A percentile compares a stretch with the other conserved stretches of the same genome.
Evolutionary conservation across 2,113 vertebrate species (phyloP).

Genomic region (Chaetops frenatus): DNA sequence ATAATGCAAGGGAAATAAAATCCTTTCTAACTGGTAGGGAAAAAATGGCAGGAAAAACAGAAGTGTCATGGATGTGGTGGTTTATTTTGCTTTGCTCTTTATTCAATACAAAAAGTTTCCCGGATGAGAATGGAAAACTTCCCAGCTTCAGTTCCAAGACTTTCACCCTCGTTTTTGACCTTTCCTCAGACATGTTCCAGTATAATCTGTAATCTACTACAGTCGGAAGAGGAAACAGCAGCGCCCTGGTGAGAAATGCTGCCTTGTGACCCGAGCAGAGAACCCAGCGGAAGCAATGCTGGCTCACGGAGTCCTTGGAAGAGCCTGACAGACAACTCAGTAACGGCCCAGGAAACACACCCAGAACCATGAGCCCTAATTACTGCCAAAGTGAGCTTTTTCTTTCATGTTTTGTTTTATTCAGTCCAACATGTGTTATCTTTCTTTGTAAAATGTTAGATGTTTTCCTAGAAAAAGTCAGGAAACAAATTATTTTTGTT

Average conservation of each 20-base stretch:
- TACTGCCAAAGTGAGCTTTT: not conserved
- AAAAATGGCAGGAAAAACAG: conserved; percentile 10
- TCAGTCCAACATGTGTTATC: not conserved
- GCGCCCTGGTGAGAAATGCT: conserved; percentile 75
- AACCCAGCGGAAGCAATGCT: conserved; percentile 62
- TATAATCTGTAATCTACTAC: conserved; percentile 73
- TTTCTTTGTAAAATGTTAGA: not conserved
- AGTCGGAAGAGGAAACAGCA: conserved; percentile 78
- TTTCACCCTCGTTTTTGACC: conserved; percentile 73
- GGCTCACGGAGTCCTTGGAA: conserved; percentile 30
- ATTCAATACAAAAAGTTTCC: not conserved
- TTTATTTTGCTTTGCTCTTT: conserved; percentile 42
- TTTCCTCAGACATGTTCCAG: conserved; percentile 74
- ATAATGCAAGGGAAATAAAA: conserved; percentile 55
- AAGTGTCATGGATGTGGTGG: not conserved
- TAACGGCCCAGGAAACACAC: not conserved
- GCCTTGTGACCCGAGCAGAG: conserved; percentile 68
- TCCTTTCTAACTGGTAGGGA: not conserved
- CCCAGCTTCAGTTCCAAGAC: conserved; percentile 70
- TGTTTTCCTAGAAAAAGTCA: not conserved
- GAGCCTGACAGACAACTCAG: conserved; percentile 32
- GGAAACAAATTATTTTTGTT: not conserved
- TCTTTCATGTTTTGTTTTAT: not conserved
- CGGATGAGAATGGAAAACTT: conserved; percentile 71
- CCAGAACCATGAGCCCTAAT: not conserved